Evolutionary conservation across 2,888 invertebrate species (phyloP), one percentile per base, ranked within the genome.

Genomic region (Dusona sp.): DNA sequence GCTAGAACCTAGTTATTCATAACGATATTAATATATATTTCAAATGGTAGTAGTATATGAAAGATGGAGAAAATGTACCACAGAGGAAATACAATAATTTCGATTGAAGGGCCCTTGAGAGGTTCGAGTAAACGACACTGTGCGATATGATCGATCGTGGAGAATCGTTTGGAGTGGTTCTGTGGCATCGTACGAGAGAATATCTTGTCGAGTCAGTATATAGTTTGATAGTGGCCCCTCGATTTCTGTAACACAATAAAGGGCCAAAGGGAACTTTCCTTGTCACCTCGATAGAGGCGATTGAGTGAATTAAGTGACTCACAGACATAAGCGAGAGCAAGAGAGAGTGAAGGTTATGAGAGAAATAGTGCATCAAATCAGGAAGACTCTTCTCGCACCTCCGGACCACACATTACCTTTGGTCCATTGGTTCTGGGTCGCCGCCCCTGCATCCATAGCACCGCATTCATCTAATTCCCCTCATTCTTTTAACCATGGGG

Each of bases 241-340:
- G 65, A 70, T 64, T 64, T 67, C n/a, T n/a, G 33, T 64, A 70
- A 65, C 54, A 65, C 51, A 33, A 36, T 29, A 61, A 79, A 65
- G 77, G 64, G 74, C 48, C 65, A 29, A 42, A 48, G 70, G 25
- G 25, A 74, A 85, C 84, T 85, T 82, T 85, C 75, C 84, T 82
- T 61, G 80, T 65, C 82, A 80, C 64, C 70, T 67, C 87, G 79
- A 87, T 83, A 38, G 81, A 86, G 86, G 64, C 74, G 79, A 78
- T 79, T 89, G 88, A 91, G 90, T 87, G 90, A 90, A 90, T 91
- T 85, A 88, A 90, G 88, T 83, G 87, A 89, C 82, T 89, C 88
- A 77, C 79, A 86, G 82, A 72, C 42, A 74, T 57, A 38, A 82
- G 68, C 11, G 65, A 33, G 70, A 68, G 64, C 42, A 45, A 29